Conservation (phyloP, 1,140 invertebrate genomes). For the Pseudomyrmex sp. region DNA sequence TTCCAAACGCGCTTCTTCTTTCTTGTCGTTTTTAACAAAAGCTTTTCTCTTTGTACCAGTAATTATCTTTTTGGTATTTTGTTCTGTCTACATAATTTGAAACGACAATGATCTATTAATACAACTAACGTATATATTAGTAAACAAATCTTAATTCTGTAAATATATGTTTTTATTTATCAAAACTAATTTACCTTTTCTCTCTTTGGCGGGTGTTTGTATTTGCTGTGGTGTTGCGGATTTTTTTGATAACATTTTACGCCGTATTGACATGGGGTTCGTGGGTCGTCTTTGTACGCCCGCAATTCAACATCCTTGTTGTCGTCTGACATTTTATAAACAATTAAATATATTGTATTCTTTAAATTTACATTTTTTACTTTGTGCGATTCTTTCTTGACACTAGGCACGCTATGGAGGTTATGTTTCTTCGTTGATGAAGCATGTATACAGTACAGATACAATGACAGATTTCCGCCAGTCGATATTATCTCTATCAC, state of each 20-base stretch:
- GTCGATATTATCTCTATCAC: not conserved
- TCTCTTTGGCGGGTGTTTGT: constrained; percentile 90
- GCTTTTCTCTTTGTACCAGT: constrained; percentile 63
- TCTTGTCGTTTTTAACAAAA: constrained; percentile 35
- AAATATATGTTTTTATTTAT: not conserved
- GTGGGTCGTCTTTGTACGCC: constrained; percentile 80
- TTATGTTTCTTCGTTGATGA: not conserved
- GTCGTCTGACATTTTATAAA: constrained; percentile 30
- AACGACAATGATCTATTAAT: not conserved
- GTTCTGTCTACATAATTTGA: constrained; percentile 22
- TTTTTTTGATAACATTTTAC: constrained; percentile 94
- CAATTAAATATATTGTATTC: constrained; percentile 3
- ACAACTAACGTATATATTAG: not conserved
- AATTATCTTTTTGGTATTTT: not conserved
- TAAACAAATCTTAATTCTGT: no score
- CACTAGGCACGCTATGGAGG: not conserved
- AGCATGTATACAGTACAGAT: no score
- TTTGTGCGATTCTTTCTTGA: not conserved
- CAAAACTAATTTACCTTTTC: constrained; percentile 49
- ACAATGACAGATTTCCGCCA: not conserved
- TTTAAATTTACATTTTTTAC: not conserved
- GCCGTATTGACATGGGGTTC: constrained; percentile 91
- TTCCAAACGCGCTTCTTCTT: constrained; percentile 16
- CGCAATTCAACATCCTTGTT: constrained; percentile 62
- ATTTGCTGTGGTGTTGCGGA: constrained; percentile 90